Conservation (phyloP, 2,888 invertebrate genomes). For the Andrena dorsata region DNA sequence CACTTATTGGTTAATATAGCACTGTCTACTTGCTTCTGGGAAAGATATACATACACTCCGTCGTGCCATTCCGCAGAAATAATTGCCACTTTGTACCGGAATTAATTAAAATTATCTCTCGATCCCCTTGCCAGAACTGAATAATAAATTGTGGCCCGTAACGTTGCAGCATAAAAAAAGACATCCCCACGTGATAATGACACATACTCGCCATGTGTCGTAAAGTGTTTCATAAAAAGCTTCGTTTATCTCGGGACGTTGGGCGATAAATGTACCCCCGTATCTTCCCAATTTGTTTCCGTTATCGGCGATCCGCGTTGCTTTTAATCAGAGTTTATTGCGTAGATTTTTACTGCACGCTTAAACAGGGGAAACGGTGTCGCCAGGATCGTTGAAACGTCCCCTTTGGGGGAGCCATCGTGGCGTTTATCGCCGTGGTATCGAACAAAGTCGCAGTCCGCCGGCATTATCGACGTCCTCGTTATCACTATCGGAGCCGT, state of each 20-base stretch:
- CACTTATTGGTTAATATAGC: too few species aligned
- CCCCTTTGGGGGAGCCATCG: neutral
- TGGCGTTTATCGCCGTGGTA: conserved; percentile 40
- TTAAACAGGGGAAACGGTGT: neutral
- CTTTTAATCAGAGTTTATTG: conserved; percentile 46
- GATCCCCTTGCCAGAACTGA: neutral
- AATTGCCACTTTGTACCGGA: neutral
- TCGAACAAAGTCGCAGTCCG: conserved; percentile 34
- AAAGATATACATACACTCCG: too few species aligned
- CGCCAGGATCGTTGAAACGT: neutral
- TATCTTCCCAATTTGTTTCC: conserved; percentile 51
- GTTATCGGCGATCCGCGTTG: conserved; percentile 35
- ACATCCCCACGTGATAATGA: conserved; percentile 9
- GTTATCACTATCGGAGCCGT: conserved; percentile 62
- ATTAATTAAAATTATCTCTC: neutral
- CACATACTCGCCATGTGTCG: neutral
- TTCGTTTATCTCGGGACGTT: conserved; percentile 33
- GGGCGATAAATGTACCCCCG: conserved; percentile 21
- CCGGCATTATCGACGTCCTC: conserved; percentile 53
- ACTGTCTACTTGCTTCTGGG: too few species aligned
- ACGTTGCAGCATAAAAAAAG: neutral
- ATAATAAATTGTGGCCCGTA: neutral
- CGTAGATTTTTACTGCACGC: conserved; percentile 29
- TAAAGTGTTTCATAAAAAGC: conserved; percentile 7
- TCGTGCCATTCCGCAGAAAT: neutral